A percentile compares a stretch with the other conserved stretches of the same genome.
phyloP scores from a whole-genome alignment of 2,113 vertebrate genomes.

The Urocolius indicus region DNA sequence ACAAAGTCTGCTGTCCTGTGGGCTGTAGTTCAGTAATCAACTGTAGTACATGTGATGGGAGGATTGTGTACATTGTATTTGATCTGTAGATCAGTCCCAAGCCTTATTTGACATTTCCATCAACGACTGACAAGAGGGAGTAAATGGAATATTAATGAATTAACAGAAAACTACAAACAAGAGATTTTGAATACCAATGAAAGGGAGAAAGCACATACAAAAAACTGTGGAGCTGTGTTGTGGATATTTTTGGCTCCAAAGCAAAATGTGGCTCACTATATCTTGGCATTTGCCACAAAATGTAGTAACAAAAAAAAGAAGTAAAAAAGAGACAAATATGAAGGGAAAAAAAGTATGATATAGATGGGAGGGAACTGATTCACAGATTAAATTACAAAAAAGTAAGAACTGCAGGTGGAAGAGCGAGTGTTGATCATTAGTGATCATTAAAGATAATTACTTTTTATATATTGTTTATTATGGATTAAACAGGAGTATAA shows the following conservation, averaged over 20 bases:
- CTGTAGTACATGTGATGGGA: neutral
- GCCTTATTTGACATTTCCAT: neutral
- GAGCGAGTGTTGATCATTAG: neutral
- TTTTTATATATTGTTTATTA: neutral
- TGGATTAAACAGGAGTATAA: neutral
- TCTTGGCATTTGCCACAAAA: neutral
- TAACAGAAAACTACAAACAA: neutral
- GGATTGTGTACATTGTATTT: neutral
- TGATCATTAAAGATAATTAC: neutral
- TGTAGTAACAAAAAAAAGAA: neutral
- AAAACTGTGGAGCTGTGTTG: neutral
- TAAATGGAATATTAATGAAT: neutral
- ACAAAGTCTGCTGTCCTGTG: neutral
- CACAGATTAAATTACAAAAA: neutral
- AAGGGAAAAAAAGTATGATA: neutral
- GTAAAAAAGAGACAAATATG: neutral
- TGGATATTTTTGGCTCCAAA: neutral
- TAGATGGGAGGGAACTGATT: accelerated
- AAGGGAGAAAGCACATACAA: neutral
- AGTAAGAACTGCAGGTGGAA: neutral
- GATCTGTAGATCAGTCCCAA: neutral
- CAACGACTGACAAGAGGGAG: neutral
- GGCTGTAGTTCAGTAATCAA: neutral
- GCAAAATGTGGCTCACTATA: neutral
- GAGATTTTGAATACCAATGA: neutral